A percentile compares a stretch with the other conserved stretches of the same genome.
Conservation (phyloP, 2,888 invertebrate genomes). For the Eupithecia vulgata region DNA sequence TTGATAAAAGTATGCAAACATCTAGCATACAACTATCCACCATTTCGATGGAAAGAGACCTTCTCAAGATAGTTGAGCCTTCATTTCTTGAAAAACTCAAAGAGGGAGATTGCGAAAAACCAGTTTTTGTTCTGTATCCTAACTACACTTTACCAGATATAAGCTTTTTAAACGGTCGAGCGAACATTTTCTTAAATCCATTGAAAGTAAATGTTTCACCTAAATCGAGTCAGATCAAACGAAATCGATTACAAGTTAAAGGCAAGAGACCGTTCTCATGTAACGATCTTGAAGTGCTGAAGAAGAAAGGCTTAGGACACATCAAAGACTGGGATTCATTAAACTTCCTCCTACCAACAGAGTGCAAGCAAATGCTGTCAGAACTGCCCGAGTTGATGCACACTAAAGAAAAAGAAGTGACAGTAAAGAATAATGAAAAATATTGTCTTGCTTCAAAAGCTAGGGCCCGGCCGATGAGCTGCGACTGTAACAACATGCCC, state of each 20-base stretch:
- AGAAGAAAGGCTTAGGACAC: conserved; percentile 91
- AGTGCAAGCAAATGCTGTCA: conserved; percentile 90
- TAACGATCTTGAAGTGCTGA: conserved; percentile 91
- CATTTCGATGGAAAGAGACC: conserved; percentile 73
- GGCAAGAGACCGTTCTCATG: conserved; percentile 89
- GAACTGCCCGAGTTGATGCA: conserved; percentile 91
- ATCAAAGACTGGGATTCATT: conserved; percentile 97
- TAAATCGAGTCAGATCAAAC: conserved; percentile 70
- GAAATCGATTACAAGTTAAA: conserved; percentile 69
- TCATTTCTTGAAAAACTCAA: conserved; percentile 88
- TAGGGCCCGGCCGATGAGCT: conserved; percentile 84
- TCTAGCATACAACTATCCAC: conserved; percentile 78
- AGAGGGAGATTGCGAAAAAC: conserved; percentile 87
- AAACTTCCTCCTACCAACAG: conserved; percentile 92
- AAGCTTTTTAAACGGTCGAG: conserved; percentile 87
- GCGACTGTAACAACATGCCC: conserved; percentile 83
- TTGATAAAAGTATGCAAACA: conserved; percentile 91
- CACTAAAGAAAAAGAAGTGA: conserved; percentile 81
- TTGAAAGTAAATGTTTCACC: conserved; percentile 83
- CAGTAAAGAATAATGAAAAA: conserved; percentile 68
- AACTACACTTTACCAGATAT: conserved; percentile 95
- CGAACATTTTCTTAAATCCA: conserved; percentile 90
- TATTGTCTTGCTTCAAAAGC: conserved; percentile 81
- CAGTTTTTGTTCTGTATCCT: conserved; percentile 95
- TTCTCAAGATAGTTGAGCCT: conserved; percentile 86